Conservation (phyloP, 2,113 vertebrate species). For the Calypte anna region DNA sequence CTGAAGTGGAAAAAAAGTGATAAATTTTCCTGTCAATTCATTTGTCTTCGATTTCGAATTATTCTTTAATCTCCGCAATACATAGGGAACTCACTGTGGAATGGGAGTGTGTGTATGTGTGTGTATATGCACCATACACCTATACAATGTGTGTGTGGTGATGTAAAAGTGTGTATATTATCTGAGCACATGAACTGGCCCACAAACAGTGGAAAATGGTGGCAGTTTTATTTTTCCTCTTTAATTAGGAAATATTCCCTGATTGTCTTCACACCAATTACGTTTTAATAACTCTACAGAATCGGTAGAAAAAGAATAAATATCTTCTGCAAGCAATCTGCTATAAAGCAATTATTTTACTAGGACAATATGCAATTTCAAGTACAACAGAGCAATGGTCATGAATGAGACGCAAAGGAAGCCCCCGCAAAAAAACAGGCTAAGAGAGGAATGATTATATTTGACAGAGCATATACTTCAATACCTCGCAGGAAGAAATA, state of each 20-base stretch:
- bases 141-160: background rate
- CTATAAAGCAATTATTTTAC: conserved; percentile 61
- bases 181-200: background rate
- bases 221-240: background rate
- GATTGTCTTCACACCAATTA: background rate
- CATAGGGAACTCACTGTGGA: background rate
- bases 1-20: background rate
- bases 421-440: background rate
- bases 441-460: background rate
- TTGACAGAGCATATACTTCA: background rate
- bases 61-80: background rate
- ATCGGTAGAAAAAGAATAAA: conserved; percentile 55
- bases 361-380: conserved; percentile 11
- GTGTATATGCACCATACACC: accelerated
- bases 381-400: conserved; percentile 1
- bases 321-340: conserved; percentile 46
- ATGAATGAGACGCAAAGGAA: background rate
- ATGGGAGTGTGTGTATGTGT: background rate
- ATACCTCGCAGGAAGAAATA: background rate
- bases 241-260: conserved; percentile 14
- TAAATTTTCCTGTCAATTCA: background rate
- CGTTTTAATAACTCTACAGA: conserved; percentile 63
- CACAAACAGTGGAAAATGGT: background rate
- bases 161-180: background rate
- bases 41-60: conserved; percentile 19